Evolutionary conservation across 1,140 invertebrate species (phyloP), one percentile per base, ranked within the genome.

Genomic region (Pentalonia nigronervosa): DNA sequence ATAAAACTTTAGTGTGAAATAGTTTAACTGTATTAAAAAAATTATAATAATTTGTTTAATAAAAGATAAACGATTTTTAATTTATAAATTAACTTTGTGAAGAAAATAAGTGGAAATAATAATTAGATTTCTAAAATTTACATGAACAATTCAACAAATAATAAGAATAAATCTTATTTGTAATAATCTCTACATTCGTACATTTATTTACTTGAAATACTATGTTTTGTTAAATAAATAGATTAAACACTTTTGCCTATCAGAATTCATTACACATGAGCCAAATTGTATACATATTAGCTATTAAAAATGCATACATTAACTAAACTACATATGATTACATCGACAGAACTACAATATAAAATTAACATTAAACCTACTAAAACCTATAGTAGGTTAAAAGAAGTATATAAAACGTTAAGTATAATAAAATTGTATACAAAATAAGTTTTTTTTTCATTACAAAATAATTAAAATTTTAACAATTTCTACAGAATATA

Each of bases 221-320:
- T 25, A 60, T 4, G 56, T 60, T 30, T 60, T 60, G 56, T 60
- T 30, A 30, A 60, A 60, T 30, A 60, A 89, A 89, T 30, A 60
- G 34, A 60, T 14, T 30, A 45, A 8, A 89, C 41, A 67, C 45
- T 91, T 91, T 91, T 91, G 41, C 45, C 17, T 34, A 91, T 11
- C 34, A 91, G 45, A 81, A n/a, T 81, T 41, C 17, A 8, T 23
- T 81, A 91, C 48, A 91, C 67, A 76, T 76, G 60, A 67, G 45
- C 11, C 14, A 90, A 56, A 90, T 88, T 48, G 25, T 23, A 53
- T 53, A 41, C 25, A 91, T 34, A 83, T 83, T 83, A 91, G 91
- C 47, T 92, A 92, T 81, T 67, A 89, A 48, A 56, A 76, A 91
- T 81, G 76, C 60, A 92, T 81, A 81, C 34, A 50, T 92, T 53